Evolutionary conservation across 2,113 vertebrate genomes (phyloP).

Genomic region (Rhinogobius similis): DNA sequence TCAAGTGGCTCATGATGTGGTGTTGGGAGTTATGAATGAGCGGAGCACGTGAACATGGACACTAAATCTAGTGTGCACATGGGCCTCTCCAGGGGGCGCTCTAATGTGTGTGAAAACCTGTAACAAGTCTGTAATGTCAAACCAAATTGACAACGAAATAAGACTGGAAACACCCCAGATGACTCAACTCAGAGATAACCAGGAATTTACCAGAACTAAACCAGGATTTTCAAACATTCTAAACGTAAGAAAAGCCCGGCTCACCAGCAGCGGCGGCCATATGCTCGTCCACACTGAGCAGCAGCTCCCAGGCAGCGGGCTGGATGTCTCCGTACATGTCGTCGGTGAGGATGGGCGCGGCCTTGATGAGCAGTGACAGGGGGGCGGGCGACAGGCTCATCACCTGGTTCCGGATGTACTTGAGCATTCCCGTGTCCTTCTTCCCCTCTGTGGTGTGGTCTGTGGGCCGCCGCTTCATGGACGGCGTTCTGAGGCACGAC

Average conservation of each 20-base stretch:
- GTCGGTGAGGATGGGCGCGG: constrained; percentile 92
- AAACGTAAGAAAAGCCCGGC: neutral
- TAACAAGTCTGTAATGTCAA: too few relatives aligned
- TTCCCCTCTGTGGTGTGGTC: constrained; percentile 91
- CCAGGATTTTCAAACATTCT: too few relatives aligned
- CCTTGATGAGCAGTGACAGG: constrained; percentile 94
- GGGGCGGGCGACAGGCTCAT: constrained; percentile 97
- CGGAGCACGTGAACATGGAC: too few relatives aligned
- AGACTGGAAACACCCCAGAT: too few relatives aligned
- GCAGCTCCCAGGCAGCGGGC: constrained; percentile 95
- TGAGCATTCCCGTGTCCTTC: constrained; percentile 97
- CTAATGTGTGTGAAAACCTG: too few relatives aligned
- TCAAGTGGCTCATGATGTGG: too few relatives aligned
- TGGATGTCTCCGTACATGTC: constrained; percentile 98
- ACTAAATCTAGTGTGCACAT: too few relatives aligned
- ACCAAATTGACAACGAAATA: too few relatives aligned
- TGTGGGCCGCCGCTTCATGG: constrained; percentile 90
- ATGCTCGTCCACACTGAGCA: constrained; percentile 96
- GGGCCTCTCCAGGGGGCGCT: too few relatives aligned
- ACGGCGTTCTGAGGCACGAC: constrained; percentile 93
- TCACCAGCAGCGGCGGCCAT: constrained; percentile 97
- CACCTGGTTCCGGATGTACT: constrained; percentile 98
- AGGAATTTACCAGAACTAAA: too few relatives aligned
- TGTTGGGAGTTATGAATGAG: too few relatives aligned
- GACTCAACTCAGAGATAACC: too few relatives aligned